A percentile compares a stretch with the other conserved stretches of the same genome.
Conservation (phyloP, 2,797 vertebrate genomes). For the Etheostoma perlongum region DNA sequence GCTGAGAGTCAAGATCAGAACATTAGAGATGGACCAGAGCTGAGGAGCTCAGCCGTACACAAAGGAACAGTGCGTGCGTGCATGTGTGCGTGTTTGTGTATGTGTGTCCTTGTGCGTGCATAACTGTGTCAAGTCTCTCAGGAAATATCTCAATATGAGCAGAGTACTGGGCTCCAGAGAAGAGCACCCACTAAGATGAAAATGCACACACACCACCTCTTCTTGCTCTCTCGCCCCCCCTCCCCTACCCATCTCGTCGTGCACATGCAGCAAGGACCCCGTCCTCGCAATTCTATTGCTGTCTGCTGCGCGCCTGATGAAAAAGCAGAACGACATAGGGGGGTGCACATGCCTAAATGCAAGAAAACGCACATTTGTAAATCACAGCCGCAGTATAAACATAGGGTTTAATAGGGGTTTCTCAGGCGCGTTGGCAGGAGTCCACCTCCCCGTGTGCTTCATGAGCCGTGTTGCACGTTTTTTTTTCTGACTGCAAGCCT, state of each 20-base stretch:
- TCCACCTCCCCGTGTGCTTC: conserved; percentile 44
- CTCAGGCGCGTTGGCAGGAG: conserved; percentile 54
- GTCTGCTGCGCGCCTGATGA: too few relatives aligned
- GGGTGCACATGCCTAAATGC: conserved; percentile 59
- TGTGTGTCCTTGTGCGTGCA: not conserved
- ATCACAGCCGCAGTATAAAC: conserved; percentile 68
- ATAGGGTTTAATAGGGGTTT: conserved; percentile 70
- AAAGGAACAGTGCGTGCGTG: conserved; percentile 33
- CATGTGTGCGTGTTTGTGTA: conserved; percentile 11
- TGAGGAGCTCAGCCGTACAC: conserved; percentile 40
- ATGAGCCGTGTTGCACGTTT: conserved; percentile 26
- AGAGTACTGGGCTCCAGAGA: conserved; percentile 51
- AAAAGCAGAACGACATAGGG: conserved; percentile 69
- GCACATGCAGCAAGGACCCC: conserved; percentile 81
- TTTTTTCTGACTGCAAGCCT: conserved; percentile 27
- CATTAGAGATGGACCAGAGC: conserved; percentile 62
- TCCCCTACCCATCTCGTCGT: conserved; percentile 54
- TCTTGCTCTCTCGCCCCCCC: conserved; percentile 51
- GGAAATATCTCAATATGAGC: conserved; percentile 75
- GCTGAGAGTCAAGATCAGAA: conserved; percentile 69
- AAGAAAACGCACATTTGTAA: conserved; percentile 71
- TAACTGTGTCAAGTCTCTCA: conserved; percentile 49
- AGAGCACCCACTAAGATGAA: conserved; percentile 70
- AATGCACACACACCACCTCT: conserved; percentile 59
- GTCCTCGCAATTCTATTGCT: conserved; percentile 67